Evolutionary conservation across 2,888 invertebrate species (phyloP).

Genomic region (Drosophila histrio): DNA sequence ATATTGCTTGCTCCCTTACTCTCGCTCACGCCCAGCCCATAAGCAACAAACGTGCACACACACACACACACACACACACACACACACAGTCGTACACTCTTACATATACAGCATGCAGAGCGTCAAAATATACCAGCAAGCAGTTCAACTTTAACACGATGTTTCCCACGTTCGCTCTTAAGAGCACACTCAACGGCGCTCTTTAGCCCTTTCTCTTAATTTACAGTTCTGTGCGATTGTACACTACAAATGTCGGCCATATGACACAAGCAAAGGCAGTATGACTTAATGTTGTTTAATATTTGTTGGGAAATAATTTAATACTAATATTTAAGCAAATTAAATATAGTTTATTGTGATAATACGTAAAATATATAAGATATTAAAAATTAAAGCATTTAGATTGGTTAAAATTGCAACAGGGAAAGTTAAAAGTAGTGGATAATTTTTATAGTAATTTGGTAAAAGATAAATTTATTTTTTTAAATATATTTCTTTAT

Average conservation of each 20-base stretch:
- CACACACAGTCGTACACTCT: constrained; percentile 14
- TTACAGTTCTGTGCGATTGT: neutral
- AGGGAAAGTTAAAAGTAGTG: too few species aligned
- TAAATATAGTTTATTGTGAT: too few species aligned
- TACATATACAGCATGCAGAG: constrained; percentile 13
- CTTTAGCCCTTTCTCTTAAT: constrained; percentile 4
- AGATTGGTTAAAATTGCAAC: too few species aligned
- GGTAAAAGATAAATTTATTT: too few species aligned
- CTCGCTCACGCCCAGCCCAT: constrained; percentile 59
- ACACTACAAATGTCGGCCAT: neutral
- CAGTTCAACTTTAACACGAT: constrained; percentile 40
- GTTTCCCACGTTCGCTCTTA: constrained; percentile 2
- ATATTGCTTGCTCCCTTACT: constrained; percentile 67
- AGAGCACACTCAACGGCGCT: neutral
- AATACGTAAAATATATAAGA: too few species aligned
- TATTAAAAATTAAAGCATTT: too few species aligned
- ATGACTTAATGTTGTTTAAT: neutral
- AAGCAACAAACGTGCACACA: constrained; percentile 23
- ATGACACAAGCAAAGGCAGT: neutral
- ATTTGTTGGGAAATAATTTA: too few species aligned
- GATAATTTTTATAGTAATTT: too few species aligned
- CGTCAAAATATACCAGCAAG: constrained; percentile 30
- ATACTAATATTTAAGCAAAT: neutral
- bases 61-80: constrained; percentile 10
- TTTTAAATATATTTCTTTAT: neutral